Conservation (phyloP, 2,888 invertebrate species). For the Heliconius cydno region DNA sequence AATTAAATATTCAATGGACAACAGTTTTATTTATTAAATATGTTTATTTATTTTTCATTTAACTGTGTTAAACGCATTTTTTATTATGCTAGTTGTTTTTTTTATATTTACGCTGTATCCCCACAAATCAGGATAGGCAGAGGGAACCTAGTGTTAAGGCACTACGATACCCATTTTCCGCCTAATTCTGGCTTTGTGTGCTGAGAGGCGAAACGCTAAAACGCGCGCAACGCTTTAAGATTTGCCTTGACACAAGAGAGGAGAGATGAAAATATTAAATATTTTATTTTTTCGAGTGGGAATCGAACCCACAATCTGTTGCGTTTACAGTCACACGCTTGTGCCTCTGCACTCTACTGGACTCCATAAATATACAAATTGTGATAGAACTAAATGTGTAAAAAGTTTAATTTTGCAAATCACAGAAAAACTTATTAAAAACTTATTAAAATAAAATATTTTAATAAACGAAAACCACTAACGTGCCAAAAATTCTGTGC, state of each 20-base stretch:
- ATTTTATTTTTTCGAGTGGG: not conserved
- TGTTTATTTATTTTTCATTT: not conserved
- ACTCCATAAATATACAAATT: too few relatives aligned
- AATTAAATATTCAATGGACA: constrained; percentile 3
- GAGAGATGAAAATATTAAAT: not conserved
- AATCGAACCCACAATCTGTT: not conserved
- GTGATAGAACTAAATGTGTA: too few relatives aligned
- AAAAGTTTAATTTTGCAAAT: too few relatives aligned
- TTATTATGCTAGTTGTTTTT: not conserved
- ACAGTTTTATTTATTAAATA: not conserved
- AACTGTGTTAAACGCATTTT: not conserved
- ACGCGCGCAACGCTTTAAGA: not conserved
- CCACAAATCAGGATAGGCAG: not conserved
- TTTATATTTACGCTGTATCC: not conserved
- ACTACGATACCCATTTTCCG: too few relatives aligned
- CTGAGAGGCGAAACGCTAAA: not conserved
- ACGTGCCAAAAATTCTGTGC: too few relatives aligned
- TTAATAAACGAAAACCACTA: too few relatives aligned
- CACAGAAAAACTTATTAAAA: too few relatives aligned
- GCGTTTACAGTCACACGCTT: not conserved
- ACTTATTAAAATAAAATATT: too few relatives aligned
- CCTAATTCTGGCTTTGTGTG: not conserved
- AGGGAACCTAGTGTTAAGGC: not conserved
- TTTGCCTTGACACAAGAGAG: not conserved
- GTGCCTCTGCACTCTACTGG: not conserved